Percentiles rank a stretch among this genome's conserved stretches.
Conservation (phyloP, 2,113 vertebrate genomes). For the Mesembrinibis cayennensis region DNA sequence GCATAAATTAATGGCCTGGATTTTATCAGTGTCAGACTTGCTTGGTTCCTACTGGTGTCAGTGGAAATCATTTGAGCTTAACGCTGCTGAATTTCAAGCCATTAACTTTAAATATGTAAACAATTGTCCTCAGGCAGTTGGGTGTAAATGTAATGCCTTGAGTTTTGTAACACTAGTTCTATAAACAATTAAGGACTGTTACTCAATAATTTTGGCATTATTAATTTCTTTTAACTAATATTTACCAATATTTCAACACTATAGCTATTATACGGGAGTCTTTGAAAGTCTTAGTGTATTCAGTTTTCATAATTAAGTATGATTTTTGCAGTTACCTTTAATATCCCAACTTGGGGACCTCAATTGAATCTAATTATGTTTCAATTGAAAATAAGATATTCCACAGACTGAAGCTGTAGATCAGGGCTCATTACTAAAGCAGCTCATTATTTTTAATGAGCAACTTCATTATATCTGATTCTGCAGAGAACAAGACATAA, state of each 20-base stretch:
- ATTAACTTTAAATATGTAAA: constrained; percentile 19
- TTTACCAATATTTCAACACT: neutral
- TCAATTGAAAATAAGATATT: constrained; percentile 68
- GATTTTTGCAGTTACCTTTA: constrained; percentile 54
- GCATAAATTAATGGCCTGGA: neutral
- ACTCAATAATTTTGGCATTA: neutral
- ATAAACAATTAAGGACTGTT: neutral
- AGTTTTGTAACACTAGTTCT: neutral
- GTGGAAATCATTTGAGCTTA: neutral
- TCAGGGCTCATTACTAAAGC: constrained; percentile 70
- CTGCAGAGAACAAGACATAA: constrained; percentile 51
- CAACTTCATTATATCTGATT: constrained; percentile 72
- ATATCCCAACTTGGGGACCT: constrained; percentile 48
- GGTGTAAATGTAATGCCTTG: neutral
- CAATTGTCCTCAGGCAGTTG: neutral
- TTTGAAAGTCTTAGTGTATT: constrained; percentile 35
- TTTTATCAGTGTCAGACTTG: neutral
- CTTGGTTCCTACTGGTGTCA: neutral
- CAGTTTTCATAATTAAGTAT: constrained; percentile 59
- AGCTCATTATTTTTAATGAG: constrained; percentile 81
- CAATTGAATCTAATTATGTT: constrained; percentile 69
- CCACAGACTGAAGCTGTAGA: constrained; percentile 60
- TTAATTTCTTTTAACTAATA: constrained; percentile 4
- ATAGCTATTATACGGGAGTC: neutral
- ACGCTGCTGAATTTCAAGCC: neutral